Percentiles rank a stretch among this genome's conserved stretches.
These are phyloP conservation scores for Aspidiotus destructor DNA, from an alignment of 2,888 invertebrate genomes.

Conservation along the genomic window DNA sequence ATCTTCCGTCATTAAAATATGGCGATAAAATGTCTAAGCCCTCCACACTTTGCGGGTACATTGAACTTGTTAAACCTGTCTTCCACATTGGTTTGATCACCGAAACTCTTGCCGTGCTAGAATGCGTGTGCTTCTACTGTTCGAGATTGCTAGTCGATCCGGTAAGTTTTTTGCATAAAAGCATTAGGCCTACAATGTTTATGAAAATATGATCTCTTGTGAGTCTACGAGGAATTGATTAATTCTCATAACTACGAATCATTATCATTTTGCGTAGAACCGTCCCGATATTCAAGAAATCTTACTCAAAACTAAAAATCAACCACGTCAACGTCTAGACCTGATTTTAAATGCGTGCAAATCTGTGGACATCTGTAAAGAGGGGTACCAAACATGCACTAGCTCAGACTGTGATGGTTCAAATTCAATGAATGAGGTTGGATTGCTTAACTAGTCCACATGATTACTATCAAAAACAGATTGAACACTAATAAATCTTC, in stretches of 20 bases:
- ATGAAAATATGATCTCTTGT: too few species aligned
- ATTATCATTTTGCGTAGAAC: slow-evolving; percentile 49
- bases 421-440: too few species aligned
- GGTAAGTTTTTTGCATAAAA: slow-evolving; percentile 45
- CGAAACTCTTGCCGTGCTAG: slow-evolving; percentile 88
- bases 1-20: too few species aligned
- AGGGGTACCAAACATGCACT: slow-evolving; percentile 92
- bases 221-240: too few species aligned
- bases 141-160: slow-evolving; percentile 92
- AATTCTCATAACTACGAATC: too few species aligned
- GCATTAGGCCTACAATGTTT: too few species aligned
- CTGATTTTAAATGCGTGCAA: slow-evolving; percentile 97
- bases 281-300: slow-evolving; percentile 90
- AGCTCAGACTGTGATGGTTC: too few species aligned
- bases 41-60: slow-evolving; percentile 98
- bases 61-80: slow-evolving; percentile 96
- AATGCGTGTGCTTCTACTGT: slow-evolving; percentile 98
- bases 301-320: slow-evolving; percentile 90
- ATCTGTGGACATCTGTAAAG: slow-evolving; percentile 95
- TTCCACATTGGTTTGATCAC: slow-evolving; percentile 97
- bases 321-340: slow-evolving; percentile 84
- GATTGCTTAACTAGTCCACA: slow-evolving; percentile 58
- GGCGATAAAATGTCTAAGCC: slow-evolving; percentile 91
- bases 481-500: not conserved
- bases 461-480: slow-evolving; percentile 34